Evolutionary conservation across 2,797 vertebrate species (phyloP).

Genomic region (Poeciliopsis gracilis): DNA sequence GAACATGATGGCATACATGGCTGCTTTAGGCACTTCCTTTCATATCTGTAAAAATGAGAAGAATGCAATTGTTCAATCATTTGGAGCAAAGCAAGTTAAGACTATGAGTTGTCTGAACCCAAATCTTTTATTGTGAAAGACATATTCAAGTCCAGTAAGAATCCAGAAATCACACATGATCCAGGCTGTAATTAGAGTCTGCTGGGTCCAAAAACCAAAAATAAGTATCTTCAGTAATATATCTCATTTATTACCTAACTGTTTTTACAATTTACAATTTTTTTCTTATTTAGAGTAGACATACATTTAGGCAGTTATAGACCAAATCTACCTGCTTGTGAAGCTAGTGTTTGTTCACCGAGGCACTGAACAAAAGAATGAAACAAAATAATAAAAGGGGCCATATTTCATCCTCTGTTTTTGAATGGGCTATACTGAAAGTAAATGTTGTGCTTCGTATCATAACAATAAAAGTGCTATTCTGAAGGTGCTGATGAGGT

Average conservation of each 20-base stretch:
- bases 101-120: background rate
- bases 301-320: background rate
- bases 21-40: conserved; percentile 59
- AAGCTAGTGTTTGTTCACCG: too few relatives aligned
- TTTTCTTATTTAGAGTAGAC: background rate
- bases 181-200: background rate
- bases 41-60: conserved; percentile 49
- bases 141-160: background rate
- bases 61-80: conserved; percentile 68
- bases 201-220: background rate
- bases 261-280: background rate
- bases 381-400: too few relatives aligned
- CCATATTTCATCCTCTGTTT: too few relatives aligned
- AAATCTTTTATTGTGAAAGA: background rate
- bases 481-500: background rate
- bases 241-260: background rate
- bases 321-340: too few relatives aligned
- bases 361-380: too few relatives aligned
- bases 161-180: background rate
- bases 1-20: conserved; percentile 48
- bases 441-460: too few relatives aligned
- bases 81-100: background rate
- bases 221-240: background rate
- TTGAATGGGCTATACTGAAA: too few relatives aligned
- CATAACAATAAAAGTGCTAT: too few relatives aligned